Evolutionary conservation across 2,113 vertebrate species (phyloP), one percentile per base, ranked within the genome.

Genomic region (Crypturellus undulatus): DNA sequence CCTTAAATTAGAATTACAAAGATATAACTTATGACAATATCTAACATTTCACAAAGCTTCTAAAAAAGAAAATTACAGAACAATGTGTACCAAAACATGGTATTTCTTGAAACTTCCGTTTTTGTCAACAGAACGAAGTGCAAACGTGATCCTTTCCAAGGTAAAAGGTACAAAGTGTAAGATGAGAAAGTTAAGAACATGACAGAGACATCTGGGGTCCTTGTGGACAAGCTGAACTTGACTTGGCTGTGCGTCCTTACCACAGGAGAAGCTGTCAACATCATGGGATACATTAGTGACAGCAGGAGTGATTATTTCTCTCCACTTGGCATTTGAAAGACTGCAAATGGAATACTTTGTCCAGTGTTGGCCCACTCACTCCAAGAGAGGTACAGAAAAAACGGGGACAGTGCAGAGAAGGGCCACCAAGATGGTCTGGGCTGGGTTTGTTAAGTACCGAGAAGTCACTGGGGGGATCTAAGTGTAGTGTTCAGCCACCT

Each of bases 1-100:
- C 1, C 79, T 81, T 81, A 81, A 87, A 95, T 76, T 81, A 87
- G 75, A 45, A 82, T 91, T 67, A 69, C 38, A 65, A 68, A 92
- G 87, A 76, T 2, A 1, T 32, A 56, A 87, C 78, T 84, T 89
- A 71, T 32, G 25, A 32, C 42, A 69, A 65, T 52, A 58, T 81
- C 3, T 64, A 69, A 60, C 67, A 81, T 49, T 75, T 75, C 38
- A 79, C 76, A 86, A 91, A 92, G 34, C 19, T 49, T 8, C 4
- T 45, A 63, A 64, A 89, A 89, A 91, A 94, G 47, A 79, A 71
- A 81, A 76, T 84, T 59, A 91, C 5, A 0, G 0, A 24, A 81
- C 10, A 81, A 45, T 0, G 0, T 52, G 58, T 43, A 60, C 34
- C 62, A 79, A 84, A 94, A 75, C 51, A 47, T 2, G 2, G 3